Evolutionary conservation across 2,113 vertebrate species (phyloP), one percentile per base, ranked within the genome.

Genomic region (Callipepla californica): DNA sequence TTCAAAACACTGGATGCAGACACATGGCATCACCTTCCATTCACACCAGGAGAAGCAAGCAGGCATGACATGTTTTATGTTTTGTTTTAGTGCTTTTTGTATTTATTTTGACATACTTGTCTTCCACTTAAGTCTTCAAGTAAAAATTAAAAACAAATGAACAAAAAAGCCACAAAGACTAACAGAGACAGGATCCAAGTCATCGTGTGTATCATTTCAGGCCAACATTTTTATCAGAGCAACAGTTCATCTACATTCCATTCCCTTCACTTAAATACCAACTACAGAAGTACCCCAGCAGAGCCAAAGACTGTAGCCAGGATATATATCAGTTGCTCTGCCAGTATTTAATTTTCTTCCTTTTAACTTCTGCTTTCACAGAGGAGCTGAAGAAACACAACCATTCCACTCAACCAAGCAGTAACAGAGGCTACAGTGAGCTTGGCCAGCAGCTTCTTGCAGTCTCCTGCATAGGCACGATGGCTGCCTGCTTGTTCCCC

Each of bases 221-320:
- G 85, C 85, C 85, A 91, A 53, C 38, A 55, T 85, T 93, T 92
- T 76, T 50, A 95, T 13, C 8, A 85, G 55, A 92, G 34, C 17
- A 91, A 45, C 80, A 66, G 70, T 75, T 89, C 79, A 81, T 32
- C 40, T 77, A 75, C 63, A 80, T 91, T 95, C 73, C 90, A 87
- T 14, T 87, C 30, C 32, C 55, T 65, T 58, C 70, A 40, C 36
- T 87, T 80, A 85, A 94, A 92, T 40, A 36, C 58, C 75, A 76
- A 51, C 81, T 82, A 87, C 30, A 69, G 3, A 12, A 89, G 40
- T 19, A 80, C 67, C 55, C 80, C 16, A 69, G 53, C 63, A 50
- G 3, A 92, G 68, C 26, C 83, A 93, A 86, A 83, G 88, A 55
- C 3, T 21, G 12, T 30, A 83, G 44, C 42, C 61, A 88, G 66